Percentiles rank a stretch among this genome's conserved stretches.
phyloP scores from a whole-genome alignment of 1,140 invertebrate genomes.

The Dendroctonus valens region DNA sequence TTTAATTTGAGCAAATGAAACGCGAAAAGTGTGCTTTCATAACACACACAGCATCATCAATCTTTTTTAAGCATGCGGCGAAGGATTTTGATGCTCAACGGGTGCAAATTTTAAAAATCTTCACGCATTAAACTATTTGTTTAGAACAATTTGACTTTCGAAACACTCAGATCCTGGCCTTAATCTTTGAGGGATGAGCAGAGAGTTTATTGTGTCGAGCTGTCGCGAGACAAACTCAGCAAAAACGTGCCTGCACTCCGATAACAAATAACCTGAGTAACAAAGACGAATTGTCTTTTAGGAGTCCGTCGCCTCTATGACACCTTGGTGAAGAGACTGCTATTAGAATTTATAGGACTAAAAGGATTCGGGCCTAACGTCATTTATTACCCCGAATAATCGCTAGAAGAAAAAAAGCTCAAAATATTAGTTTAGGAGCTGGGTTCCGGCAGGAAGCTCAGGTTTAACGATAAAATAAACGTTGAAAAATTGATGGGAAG shows the following conservation, averaged over 20 bases:
- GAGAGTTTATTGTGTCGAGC: background rate
- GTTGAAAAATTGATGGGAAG: background rate
- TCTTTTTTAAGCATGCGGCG: too few relatives aligned
- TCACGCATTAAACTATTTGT: background rate
- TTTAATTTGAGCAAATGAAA: too few relatives aligned
- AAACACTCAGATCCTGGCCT: background rate
- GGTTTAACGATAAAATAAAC: too few relatives aligned
- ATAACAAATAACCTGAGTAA: background rate
- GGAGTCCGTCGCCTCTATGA: background rate
- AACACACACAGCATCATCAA: too few relatives aligned
- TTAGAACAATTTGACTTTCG: background rate
- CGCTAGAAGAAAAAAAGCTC: background rate
- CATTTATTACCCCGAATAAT: background rate
- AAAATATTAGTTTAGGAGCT: too few relatives aligned
- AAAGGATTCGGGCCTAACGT: background rate
- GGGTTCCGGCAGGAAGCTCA: background rate
- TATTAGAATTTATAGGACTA: background rate
- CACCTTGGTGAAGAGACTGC: background rate
- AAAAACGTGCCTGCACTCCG: background rate
- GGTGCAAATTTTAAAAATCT: background rate
- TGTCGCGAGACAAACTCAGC: background rate
- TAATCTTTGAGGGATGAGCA: background rate
- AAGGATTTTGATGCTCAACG: too few relatives aligned
- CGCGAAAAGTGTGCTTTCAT: too few relatives aligned
- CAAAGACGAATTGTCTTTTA: constrained; percentile 1